Evolutionary conservation across 2,113 vertebrate species (phyloP).

Genomic region (Tupaia tana): DNA sequence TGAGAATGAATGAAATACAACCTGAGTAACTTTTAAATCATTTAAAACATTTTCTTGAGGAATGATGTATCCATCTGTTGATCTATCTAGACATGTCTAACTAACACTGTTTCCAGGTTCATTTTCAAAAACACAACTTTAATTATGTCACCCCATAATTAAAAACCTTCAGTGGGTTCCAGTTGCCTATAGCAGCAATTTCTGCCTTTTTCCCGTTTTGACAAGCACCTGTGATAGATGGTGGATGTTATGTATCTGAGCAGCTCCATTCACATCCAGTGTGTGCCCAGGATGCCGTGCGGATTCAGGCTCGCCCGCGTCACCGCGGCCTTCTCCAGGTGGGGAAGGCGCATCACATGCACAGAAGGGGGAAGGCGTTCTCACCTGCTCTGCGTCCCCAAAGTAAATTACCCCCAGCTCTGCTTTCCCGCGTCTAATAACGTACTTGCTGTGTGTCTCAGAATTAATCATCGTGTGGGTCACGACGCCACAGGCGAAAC

Average conservation of each 20-base stretch:
- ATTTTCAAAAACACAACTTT: conserved; percentile 48
- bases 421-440: conserved; percentile 37
- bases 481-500: neutral
- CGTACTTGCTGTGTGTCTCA: neutral
- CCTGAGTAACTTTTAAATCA: conserved; percentile 21
- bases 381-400: neutral
- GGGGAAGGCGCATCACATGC: neutral
- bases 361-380: neutral
- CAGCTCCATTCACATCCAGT: neutral
- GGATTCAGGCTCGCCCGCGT: neutral
- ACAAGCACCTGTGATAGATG: neutral
- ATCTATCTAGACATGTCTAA: neutral
- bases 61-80: neutral
- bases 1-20: neutral
- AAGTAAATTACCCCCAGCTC: conserved; percentile 39
- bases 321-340: neutral
- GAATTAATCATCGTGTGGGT: conserved; percentile 16
- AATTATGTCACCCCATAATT: neutral
- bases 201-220: neutral
- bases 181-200: neutral
- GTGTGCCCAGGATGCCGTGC: neutral
- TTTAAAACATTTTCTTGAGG: conserved; percentile 2
- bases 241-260: conserved; percentile 13
- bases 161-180: conserved; percentile 23
- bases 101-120: neutral